These are phyloP conservation scores for Notocelia uddmanniana DNA, from an alignment of 2,888 invertebrate genomes.

Conservation along the genomic window DNA sequence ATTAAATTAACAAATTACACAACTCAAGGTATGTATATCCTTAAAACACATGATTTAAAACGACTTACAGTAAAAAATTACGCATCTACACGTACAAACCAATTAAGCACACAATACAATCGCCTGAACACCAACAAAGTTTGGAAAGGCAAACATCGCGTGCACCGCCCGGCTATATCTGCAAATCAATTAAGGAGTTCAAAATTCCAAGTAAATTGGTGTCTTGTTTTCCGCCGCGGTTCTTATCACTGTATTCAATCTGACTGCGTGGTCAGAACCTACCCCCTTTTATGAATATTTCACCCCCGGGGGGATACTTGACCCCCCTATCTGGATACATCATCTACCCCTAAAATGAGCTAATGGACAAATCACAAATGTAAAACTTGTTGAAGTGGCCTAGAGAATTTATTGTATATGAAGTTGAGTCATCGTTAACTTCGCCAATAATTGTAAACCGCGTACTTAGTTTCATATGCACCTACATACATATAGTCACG, in stretches of 20 bases:
- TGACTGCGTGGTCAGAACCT: constrained; percentile 81
- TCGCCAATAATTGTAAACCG: background rate
- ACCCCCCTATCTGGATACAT: constrained; percentile 83
- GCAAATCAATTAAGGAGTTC: constrained; percentile 80
- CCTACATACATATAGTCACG: too few species aligned
- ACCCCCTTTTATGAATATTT: constrained; percentile 84
- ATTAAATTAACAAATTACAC: too few species aligned
- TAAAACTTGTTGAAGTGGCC: constrained; percentile 61
- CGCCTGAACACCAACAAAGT: constrained; percentile 62
- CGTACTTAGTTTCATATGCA: too few species aligned
- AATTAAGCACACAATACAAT: constrained; percentile 53
- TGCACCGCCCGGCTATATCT: constrained; percentile 74
- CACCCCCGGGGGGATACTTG: constrained; percentile 83
- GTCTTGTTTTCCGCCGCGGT: constrained; percentile 79
- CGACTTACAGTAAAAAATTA: too few species aligned
- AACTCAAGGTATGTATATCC: too few species aligned
- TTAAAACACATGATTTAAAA: too few species aligned
- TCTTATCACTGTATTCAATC: constrained; percentile 79
- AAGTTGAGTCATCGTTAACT: background rate
- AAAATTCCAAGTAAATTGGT: constrained; percentile 81
- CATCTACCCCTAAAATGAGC: constrained; percentile 83
- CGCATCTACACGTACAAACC: constrained; percentile 50
- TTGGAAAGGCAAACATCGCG: constrained; percentile 79
- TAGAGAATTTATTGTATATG: background rate
- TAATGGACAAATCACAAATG: constrained; percentile 72